Evolutionary conservation across 2,113 vertebrate species (phyloP).

Genomic region (Athene cunicularia): DNA sequence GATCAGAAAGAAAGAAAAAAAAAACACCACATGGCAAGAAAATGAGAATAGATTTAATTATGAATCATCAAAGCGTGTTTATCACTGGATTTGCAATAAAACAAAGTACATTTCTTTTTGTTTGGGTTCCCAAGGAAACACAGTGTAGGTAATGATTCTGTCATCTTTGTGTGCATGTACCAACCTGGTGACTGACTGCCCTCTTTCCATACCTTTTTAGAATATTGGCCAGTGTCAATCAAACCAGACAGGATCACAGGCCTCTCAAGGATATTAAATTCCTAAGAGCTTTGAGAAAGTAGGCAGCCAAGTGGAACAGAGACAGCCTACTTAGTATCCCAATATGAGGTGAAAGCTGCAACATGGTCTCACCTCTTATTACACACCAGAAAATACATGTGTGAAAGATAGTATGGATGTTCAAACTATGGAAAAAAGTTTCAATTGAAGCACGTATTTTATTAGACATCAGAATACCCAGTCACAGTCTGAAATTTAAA

Average conservation of each 20-base stretch:
- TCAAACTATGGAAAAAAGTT: background rate
- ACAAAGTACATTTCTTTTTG: background rate
- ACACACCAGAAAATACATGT: background rate
- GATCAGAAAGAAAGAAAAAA: background rate
- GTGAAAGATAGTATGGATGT: background rate
- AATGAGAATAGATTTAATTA: background rate
- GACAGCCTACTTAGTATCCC: background rate
- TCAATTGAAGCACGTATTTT: background rate
- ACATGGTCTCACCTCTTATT: background rate
- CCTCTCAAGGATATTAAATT: background rate
- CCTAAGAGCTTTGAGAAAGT: background rate
- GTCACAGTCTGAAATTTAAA: background rate
- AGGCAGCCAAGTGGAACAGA: background rate
- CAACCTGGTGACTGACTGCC: background rate
- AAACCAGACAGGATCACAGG: background rate
- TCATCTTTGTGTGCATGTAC: background rate
- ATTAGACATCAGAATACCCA: background rate
- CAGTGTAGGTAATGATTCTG: background rate
- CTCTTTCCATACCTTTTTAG: background rate
- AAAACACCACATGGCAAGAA: background rate
- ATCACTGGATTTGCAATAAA: background rate
- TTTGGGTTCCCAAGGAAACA: constrained; percentile 9
- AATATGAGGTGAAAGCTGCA: background rate
- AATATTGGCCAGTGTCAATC: background rate
- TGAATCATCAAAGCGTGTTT: background rate